Conservation (phyloP, 2,797 vertebrate genomes). For the Etheostoma nigrum region DNA sequence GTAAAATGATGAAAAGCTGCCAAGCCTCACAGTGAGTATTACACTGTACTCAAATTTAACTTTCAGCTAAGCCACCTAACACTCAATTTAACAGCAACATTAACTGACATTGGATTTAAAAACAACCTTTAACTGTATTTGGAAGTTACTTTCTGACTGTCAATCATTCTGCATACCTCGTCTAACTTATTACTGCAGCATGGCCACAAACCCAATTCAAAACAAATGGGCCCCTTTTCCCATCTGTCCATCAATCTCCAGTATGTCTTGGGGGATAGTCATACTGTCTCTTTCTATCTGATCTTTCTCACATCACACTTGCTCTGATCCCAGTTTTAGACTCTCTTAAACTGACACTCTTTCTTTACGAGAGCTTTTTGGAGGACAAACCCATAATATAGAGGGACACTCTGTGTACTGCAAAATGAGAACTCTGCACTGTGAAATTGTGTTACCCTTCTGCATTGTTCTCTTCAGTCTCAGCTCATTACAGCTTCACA, state of each 20-base stretch:
- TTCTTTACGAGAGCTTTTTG: conserved; percentile 25
- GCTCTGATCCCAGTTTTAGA: conserved; percentile 20
- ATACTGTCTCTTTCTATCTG: conserved; percentile 28
- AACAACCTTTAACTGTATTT: background rate
- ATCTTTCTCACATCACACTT: conserved; percentile 15
- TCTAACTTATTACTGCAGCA: conserved; percentile 9
- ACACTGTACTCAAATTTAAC: background rate
- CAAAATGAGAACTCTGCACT: conserved; percentile 41
- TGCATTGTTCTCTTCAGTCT: conserved; percentile 41
- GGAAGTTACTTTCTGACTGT: background rate
- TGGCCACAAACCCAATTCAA: conserved; percentile 2
- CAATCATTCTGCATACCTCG: background rate
- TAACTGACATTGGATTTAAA: background rate
- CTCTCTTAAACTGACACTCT: conserved; percentile 17
- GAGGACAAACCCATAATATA: conserved; percentile 45
- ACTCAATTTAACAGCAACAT: background rate
- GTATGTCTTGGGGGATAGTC: conserved; percentile 41
- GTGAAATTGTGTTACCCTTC: conserved; percentile 50
- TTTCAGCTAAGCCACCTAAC: background rate
- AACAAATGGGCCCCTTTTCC: background rate
- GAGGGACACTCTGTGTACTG: conserved; percentile 35
- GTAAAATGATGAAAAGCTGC: background rate
- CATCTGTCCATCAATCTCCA: background rate
- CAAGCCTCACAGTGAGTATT: background rate
- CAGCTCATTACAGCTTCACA: conserved; percentile 9